Evolutionary conservation across 2,113 vertebrate genomes (phyloP), one percentile per base, ranked within the genome.

Genomic region (Aphelocoma coerulescens): DNA sequence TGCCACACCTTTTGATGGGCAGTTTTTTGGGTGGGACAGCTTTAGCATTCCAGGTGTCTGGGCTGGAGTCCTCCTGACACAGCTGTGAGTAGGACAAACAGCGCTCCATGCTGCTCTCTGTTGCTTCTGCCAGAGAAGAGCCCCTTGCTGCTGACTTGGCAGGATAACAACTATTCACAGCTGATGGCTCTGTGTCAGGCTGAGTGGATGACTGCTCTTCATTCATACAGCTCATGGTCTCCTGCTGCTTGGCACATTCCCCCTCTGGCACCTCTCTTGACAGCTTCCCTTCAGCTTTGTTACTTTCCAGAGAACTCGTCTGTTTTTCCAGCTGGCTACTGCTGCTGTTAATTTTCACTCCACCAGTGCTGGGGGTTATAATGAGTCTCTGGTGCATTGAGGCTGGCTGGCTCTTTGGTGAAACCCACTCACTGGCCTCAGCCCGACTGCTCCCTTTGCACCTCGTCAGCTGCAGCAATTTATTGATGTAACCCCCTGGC

Each of bases 401-500:
- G 10, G 95, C 41, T 19, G 30, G 57, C 17, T 96, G 96, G 20
- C 21, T 35, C 58, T 95, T 88, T 9, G 96, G 92, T 66, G 94
- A 73, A 16, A 85, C 74, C 77, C 88, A 54, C 30, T 96, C 89
- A 9, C 52, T 33, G 66, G 37, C 69, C 35, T 97, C 98, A 41
- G 63, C 88, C 3, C 51, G 95, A 89, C 86, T 66, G 63, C 55
- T 71, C 44, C 95, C 94, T 86, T 77, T 98, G 96, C 93, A 98
- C 59, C 97, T 96, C 2, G 96, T 98, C 87, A 98, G 98, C 76
- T 98, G 97, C 32, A 99, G 97, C 24, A 99, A 96, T 97, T 98
- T 98, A 95, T 98, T 96, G 68, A 99, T 99, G 78, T 99, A 99
- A 82, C 98, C 98, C 30, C 97, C 94, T 2, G 97, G 97, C 81